These are phyloP conservation scores for Pocillopora meandrina DNA, from an alignment of 92 coral and sea anemone genomes.

Conservation along the genomic window DNA sequence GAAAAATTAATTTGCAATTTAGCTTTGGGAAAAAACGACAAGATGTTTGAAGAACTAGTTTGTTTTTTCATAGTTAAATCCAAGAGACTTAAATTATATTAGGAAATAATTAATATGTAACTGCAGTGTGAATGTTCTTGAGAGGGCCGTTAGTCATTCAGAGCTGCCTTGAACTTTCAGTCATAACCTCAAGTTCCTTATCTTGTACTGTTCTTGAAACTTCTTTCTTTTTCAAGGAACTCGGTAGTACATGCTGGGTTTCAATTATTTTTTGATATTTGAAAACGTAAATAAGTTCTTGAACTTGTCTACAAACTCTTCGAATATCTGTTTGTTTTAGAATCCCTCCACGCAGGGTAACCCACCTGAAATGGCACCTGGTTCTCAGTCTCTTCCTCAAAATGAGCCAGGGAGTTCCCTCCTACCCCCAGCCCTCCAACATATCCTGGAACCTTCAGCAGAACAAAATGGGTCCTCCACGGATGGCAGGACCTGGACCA, in stretches of 20 bases:
- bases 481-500: conserved; percentile 30
- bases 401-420: conserved; percentile 49
- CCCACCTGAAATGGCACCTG: not conserved
- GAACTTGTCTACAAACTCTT: not conserved
- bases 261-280: not conserved
- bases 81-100: too few relatives aligned
- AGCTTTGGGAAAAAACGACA: too few relatives aligned
- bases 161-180: too few relatives aligned
- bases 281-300: too few relatives aligned
- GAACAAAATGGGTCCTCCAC: conserved; percentile 61
- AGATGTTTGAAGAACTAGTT: too few relatives aligned
- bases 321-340: conserved; percentile 1
- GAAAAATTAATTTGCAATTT: too few relatives aligned
- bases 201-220: not conserved
- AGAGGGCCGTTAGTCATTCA: too few relatives aligned
- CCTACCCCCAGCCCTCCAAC: conserved; percentile 62
- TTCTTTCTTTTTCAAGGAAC: not conserved
- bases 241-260: not conserved
- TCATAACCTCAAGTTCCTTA: too few relatives aligned
- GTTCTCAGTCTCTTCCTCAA: conserved; percentile 44
- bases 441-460: conserved; percentile 81
- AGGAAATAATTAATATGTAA: too few relatives aligned
- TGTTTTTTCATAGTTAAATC: too few relatives aligned
- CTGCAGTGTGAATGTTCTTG: too few relatives aligned
- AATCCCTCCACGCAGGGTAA: conserved; percentile 26